Evolutionary conservation across 2,888 invertebrate species (phyloP), one percentile per base, ranked within the genome.

Genomic region (Mystacides longicornis): DNA sequence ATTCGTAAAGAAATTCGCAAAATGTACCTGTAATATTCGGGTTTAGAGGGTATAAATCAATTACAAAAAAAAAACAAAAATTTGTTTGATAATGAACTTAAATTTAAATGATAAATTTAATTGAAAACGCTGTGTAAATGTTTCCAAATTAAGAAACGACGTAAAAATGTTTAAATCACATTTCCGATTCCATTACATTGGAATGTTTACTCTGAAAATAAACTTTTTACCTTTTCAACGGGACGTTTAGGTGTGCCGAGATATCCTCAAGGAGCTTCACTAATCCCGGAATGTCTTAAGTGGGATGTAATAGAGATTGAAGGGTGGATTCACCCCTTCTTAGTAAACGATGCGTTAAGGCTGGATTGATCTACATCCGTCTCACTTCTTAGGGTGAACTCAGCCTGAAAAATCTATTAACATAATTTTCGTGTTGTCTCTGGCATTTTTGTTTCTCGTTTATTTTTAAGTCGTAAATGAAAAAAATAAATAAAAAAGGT

Each of bases 271-370:
- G 23, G n/a, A 48, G 48, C 48, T 48, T 14, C 14, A 48, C n/a
- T 48, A 48, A 48, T 48, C 50, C 37, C n/a, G 31, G 19, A 27
- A 33, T 33, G 51, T 22, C 21, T 51, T 45, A 45, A 45, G 45
- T 20, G 23, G 23, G 23, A 23, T 46, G 52, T n/a, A 20, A 18
- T 31, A 33, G 49, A 45, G 54, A 33, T 54, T 31, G 52, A 31
- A 27, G 22, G 56, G 49, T 21, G 57, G 57, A 54, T 57, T 57
- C 54, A 42, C 27, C 51, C 42, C 57, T 11, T 19, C 21, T 31
- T 23, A 21, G 21, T 31, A 50, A 54, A 48, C 43, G 57, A 54
- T 31, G 54, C 55, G 48, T 45, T 51, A 54, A 57, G 51, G 54
- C 51, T 22, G 11, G 20, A 11, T 43, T 21, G 23, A 27, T 56